phyloP scores from a whole-genome alignment of 2,888 invertebrate genomes.

The Hydrotaea cyrtoneurina region DNA sequence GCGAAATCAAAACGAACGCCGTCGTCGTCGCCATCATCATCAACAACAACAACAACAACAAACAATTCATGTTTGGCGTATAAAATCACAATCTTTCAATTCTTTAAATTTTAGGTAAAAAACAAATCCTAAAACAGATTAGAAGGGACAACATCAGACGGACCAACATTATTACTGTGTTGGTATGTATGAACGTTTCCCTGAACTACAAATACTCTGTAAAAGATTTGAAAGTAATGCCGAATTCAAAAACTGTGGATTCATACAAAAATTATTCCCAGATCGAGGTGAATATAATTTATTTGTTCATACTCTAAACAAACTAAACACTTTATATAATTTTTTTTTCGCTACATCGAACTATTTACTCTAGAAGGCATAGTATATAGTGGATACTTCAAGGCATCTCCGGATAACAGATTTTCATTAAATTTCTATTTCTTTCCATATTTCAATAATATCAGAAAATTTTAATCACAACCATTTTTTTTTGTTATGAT shows the following conservation, averaged over 20 bases:
- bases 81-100: background rate
- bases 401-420: too few species aligned
- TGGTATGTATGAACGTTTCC: background rate
- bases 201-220: background rate
- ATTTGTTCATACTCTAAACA: too few species aligned
- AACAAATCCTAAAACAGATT: background rate
- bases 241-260: background rate
- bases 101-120: background rate
- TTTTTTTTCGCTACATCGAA: too few species aligned
- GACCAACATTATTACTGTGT: background rate
- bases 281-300: too few species aligned
- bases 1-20: background rate
- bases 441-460: too few species aligned
- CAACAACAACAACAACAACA: background rate
- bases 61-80: background rate
- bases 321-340: too few species aligned
- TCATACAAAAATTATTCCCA: too few species aligned
- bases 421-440: too few species aligned
- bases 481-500: background rate
- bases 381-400: too few species aligned
- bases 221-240: background rate
- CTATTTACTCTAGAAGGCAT: too few species aligned
- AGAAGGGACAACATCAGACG: background rate
- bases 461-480: too few species aligned
- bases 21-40: background rate